A percentile compares a stretch with the other conserved stretches of the same genome.
Evolutionary conservation across 2,888 invertebrate species (phyloP).

Genomic region (Adineta ricciae): DNA sequence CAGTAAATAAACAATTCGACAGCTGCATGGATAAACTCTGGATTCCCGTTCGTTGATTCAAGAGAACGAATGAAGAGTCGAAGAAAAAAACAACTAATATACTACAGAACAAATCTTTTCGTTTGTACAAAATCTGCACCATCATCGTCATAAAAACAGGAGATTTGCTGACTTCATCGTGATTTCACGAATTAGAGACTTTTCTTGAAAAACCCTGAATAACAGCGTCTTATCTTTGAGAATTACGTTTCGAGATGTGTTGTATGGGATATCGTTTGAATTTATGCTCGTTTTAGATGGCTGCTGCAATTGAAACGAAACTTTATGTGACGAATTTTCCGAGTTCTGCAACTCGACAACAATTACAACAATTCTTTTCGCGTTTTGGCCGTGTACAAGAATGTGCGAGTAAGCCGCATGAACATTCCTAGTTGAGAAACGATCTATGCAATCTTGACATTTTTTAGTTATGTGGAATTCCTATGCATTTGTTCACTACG

Average conservation of each 20-base stretch:
- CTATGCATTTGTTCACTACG: conserved; percentile 32
- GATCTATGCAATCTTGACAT: not conserved
- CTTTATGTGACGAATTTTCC: conserved; percentile 34
- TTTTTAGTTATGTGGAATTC: conserved; percentile 33
- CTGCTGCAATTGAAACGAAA: conserved; percentile 29
- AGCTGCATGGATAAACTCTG: not conserved
- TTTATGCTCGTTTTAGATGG: not conserved
- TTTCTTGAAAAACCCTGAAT: too few relatives aligned
- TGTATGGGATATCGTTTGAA: too few relatives aligned
- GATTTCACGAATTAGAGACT: not conserved
- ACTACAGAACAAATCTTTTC: not conserved
- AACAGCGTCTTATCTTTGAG: too few relatives aligned
- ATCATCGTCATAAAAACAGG: not conserved
- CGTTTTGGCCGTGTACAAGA: conserved; percentile 33
- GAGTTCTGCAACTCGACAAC: conserved; percentile 28
- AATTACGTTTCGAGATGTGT: too few relatives aligned
- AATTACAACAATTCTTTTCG: conserved; percentile 30
- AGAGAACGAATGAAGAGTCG: not conserved
- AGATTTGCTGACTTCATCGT: not conserved
- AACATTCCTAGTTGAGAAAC: not conserved
- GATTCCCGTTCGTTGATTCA: not conserved
- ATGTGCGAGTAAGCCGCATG: not conserved
- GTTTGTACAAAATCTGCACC: not conserved
- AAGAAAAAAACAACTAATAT: not conserved
- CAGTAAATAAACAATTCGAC: not conserved